Evolutionary conservation across 2,888 invertebrate genomes (phyloP).

Genomic region (Sarcophaga variegata): DNA sequence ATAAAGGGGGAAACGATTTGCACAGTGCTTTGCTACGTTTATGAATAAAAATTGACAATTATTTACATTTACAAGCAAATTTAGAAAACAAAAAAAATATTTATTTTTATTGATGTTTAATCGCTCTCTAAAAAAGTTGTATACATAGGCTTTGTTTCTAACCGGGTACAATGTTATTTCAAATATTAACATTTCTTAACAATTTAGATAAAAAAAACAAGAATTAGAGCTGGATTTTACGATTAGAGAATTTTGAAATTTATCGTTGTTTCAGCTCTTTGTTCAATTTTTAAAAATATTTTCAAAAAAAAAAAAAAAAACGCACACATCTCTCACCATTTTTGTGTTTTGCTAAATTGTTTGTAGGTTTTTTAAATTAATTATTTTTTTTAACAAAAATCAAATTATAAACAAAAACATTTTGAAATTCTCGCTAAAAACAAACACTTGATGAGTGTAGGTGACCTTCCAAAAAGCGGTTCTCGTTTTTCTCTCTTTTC

Average conservation of each 20-base stretch:
- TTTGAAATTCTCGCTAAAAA: slow-evolving; percentile 27
- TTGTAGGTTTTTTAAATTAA: slow-evolving; percentile 28
- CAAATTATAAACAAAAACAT: slow-evolving; percentile 24
- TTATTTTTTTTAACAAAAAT: background rate
- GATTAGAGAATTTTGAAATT: slow-evolving; percentile 22
- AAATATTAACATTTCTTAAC: background rate
- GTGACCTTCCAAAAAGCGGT: slow-evolving; percentile 38
- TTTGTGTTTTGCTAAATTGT: slow-evolving; percentile 27
- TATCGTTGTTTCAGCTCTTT: background rate
- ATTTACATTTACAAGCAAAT: too few relatives aligned
- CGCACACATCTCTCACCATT: slow-evolving; percentile 14
- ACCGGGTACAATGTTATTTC: background rate
- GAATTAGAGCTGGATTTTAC: background rate
- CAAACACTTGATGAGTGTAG: slow-evolving; percentile 34
- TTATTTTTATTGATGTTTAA: too few relatives aligned
- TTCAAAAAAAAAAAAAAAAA: background rate
- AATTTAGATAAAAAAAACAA: background rate
- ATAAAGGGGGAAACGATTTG: too few relatives aligned
- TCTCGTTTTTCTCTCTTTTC: slow-evolving; percentile 8
- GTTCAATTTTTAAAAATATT: background rate
- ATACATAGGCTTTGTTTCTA: background rate
- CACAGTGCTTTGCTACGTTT: too few relatives aligned
- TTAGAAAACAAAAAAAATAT: too few relatives aligned
- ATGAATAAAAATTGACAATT: too few relatives aligned
- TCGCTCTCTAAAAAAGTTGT: background rate